Evolutionary conservation across 1,140 invertebrate genomes (phyloP), one percentile per base, ranked within the genome.

Genomic region (Chlorops oryzae): DNA sequence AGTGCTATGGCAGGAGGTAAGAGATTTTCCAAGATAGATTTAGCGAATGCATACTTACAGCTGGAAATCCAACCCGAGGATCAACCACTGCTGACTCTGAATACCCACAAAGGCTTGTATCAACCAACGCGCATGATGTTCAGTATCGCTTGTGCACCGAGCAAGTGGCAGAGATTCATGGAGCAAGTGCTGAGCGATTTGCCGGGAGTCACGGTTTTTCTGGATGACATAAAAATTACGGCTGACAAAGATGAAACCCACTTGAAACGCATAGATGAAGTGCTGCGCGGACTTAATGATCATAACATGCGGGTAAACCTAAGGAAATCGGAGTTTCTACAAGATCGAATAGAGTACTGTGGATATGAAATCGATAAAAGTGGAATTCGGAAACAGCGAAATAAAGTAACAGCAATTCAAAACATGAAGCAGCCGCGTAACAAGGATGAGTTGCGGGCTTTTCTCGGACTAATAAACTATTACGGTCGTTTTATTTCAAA

Each of bases 141-240:
- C 32, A 57, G 57, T 1, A 43, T 67, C 6, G 59, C 57, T 37
- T 39, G 32, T 12, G 63, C 58, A 2, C 57, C 63, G 10, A 59
- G 57, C n/a, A 58, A 59, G 32, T 70, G 57, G 47, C 63, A 70
- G 51, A 39, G 45, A 3, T 21, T 52, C 10, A 65, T 67, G 51
- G 61, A 67, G 38, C 48, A 34, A 24, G 52, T 59, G 24, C 25
- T 65, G 3, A 24, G 49, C 17, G 55, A 48, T 23, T 56, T 60
- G 27, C 13, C 28, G 32, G 54, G 58, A 9, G 51, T 56, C 17
- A 49, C 50, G 13, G 59, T 57, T n/a, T n/a, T n/a, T n/a, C n/a
- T n/a, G n/a, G n/a, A n/a, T n/a, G n/a, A n/a, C n/a, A 12, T 64
- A 61, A 49, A 49, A 55, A 41, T 66, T 12, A 55, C 48, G 15